Evolutionary conservation across 2,113 vertebrate genomes (phyloP).

Genomic region (Dromaius novaehollandiae): DNA sequence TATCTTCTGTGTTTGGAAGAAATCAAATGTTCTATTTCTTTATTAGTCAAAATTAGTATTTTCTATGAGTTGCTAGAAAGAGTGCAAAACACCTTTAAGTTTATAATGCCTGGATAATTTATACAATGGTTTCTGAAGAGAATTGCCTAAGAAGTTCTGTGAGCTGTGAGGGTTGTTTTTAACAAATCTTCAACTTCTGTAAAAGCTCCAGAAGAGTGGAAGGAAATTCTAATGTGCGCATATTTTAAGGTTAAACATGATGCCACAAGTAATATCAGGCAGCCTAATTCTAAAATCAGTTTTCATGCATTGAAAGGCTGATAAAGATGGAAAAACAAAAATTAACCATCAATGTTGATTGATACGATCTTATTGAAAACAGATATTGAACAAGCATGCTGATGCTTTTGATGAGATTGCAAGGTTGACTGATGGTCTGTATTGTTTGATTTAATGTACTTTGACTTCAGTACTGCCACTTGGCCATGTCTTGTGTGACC

Average conservation of each 20-base stretch:
- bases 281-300: background rate
- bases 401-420: background rate
- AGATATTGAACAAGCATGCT: background rate
- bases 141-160: background rate
- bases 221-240: background rate
- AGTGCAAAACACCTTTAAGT: background rate
- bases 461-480: background rate
- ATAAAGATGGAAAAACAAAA: background rate
- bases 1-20: background rate
- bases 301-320: background rate
- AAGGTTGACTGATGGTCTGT: background rate
- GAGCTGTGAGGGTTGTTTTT: background rate
- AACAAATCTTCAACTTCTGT: background rate
- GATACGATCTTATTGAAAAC: background rate
- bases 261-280: background rate
- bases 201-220: background rate
- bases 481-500: background rate
- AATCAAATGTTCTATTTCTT: background rate
- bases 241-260: background rate
- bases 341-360: background rate
- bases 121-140: background rate
- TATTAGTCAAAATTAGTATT: background rate
- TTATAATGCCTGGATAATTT: background rate
- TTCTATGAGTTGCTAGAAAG: background rate
- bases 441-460: background rate